Evolutionary conservation across 2,113 vertebrate genomes (phyloP).

Genomic region (Macquaria australasica): DNA sequence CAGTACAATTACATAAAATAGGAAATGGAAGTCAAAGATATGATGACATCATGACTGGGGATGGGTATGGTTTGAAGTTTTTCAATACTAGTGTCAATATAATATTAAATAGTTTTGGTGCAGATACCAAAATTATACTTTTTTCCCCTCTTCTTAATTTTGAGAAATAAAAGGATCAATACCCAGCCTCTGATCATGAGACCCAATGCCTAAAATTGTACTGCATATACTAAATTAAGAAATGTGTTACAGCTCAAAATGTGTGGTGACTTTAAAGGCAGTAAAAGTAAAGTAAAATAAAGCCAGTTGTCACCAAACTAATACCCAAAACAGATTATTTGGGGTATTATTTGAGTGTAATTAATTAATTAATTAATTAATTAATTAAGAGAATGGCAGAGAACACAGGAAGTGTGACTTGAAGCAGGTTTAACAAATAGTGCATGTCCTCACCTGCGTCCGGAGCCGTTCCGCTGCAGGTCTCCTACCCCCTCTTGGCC

Average conservation of each 20-base stretch:
- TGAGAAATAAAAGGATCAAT: not conserved
- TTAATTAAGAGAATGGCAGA: not conserved
- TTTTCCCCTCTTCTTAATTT: not conserved
- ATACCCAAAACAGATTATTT: not conserved
- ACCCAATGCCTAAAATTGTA: not conserved
- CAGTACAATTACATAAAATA: not conserved
- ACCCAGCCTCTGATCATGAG: not conserved
- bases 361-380: not conserved
- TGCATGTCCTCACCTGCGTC: conserved; percentile 75
- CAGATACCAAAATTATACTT: not conserved
- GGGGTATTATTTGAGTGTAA: not conserved
- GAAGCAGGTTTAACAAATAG: not conserved
- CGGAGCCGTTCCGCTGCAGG: conserved; percentile 86
- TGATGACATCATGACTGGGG: not conserved
- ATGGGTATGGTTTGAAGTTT: not conserved
- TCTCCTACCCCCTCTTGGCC: conserved; percentile 91
- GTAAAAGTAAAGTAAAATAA: not conserved
- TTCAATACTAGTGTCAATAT: not conserved
- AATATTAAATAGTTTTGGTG: not conserved
- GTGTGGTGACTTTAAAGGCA: not conserved
- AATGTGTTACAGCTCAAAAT: not conserved
- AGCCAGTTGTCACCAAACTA: not conserved
- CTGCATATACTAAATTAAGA: not conserved
- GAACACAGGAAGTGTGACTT: not conserved
- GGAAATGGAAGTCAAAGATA: not conserved